Evolutionary conservation across 2,888 invertebrate genomes (phyloP), one percentile per base, ranked within the genome.

Genomic region (Diploptera punctata): DNA sequence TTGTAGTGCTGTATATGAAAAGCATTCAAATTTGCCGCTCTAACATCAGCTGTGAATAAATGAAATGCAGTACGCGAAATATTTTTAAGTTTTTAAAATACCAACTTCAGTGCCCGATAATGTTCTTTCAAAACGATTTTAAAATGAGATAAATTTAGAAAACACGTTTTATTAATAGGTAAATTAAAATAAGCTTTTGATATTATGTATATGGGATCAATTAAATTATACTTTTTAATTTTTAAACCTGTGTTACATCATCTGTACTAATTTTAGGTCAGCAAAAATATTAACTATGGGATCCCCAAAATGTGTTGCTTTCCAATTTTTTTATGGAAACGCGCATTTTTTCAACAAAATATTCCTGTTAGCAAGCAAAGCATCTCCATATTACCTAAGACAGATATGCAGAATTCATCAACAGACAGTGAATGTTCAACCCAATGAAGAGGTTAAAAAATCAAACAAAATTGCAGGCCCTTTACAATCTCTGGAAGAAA

Each of bases 401-500:
- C 24, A n/a, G n/a, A 65, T 18, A 13, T 57, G 57, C 18, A 31
- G n/a, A 3, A 24, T 19, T 47, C 43, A 24, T 21, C 47, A 65
- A n/a, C 18, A 65, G 7, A n/a, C 26, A 1, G 2, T 26, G 4
- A 65, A 44, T 26, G n/a, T 18, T 9, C 31, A 16, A 29, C 24
- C 29, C 3, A 24, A n/a, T 18, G 26, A 65, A 24, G 65, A 16
- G 19, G 7, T 9, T 9, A 19, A 33, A 33, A 33, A 5, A 33
- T 5, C 33, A n/a, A n/a, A n/a, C n/a, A n/a, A 49, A 49, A 49
- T 3, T 18, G 19, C 9, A 2, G 74, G 73, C 7, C 74, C 73
- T 18, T 16, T 68, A 7, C 52, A 62, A 54, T 61, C 61, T 43
- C 62, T 72, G 18, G 38, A 72, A 10, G 71, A 73, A 29, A 76